Evolutionary conservation across 2,113 vertebrate species (phyloP).

Genomic region (Macrotus californicus): DNA sequence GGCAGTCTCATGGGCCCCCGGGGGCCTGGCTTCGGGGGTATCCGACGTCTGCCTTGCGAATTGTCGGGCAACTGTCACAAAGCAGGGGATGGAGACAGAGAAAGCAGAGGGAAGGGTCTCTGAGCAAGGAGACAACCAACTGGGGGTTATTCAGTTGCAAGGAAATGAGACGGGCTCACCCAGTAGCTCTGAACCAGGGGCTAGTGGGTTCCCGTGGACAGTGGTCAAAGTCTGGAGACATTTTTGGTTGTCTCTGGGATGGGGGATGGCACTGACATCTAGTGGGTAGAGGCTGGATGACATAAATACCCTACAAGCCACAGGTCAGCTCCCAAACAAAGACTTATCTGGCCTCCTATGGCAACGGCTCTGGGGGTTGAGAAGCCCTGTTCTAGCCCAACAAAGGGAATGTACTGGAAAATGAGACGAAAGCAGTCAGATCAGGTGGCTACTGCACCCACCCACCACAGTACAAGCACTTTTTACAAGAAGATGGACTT

Average conservation of each 20-base stretch:
- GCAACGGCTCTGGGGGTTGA: not conserved
- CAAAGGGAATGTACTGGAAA: not conserved
- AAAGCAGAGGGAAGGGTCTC: not conserved
- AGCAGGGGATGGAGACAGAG: too few species aligned
- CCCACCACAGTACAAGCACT: not conserved
- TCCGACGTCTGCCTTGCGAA: not conserved
- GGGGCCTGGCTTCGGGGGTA: not conserved
- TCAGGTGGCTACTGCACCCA: fast-evolving
- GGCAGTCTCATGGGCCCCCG: fast-evolving
- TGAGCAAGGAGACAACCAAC: not conserved
- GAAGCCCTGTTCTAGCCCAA: not conserved
- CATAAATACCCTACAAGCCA: not conserved
- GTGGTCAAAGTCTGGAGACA: not conserved
- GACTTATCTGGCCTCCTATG: not conserved
- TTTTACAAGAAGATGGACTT: not conserved
- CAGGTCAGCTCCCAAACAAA: not conserved
- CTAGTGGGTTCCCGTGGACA: fast-evolving
- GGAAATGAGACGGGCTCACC: not conserved
- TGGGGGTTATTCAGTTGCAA: not conserved
- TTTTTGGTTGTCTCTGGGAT: not conserved
- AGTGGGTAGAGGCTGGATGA: not conserved
- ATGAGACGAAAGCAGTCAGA: fast-evolving
- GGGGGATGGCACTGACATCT: not conserved
- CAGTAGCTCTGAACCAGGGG: not conserved
- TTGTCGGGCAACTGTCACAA: not conserved